Evolutionary conservation across 2,888 invertebrate species (phyloP), one percentile per base, ranked within the genome.

Genomic region (Octodonta nipae): DNA sequence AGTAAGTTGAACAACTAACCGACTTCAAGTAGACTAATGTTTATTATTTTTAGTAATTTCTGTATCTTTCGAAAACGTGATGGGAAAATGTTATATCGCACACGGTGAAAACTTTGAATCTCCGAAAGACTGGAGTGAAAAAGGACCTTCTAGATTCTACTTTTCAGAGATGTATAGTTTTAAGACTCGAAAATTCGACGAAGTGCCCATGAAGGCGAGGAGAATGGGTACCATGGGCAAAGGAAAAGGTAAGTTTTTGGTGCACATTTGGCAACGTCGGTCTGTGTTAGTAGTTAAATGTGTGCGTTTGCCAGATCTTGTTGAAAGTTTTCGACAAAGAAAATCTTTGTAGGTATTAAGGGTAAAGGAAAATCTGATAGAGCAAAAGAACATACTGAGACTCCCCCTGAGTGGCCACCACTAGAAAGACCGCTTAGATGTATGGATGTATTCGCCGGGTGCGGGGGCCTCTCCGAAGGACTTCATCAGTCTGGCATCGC

Each of bases 401-500:
- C 43, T 34, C 52, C 37, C 46, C 58, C 35, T 52, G 58, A 45
- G 14, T 58, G 56, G 53, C 63, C 63, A 6, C 38, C 47, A 7
- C 52, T 66, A 15, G 44, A 67, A 0, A 55, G 60, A 33, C 74
- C 74, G 15, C 52, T 88, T 34, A 63, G 68, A 41, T 73, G 77
- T 22, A 61, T 88, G 47, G 87, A 87, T 52, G 78, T 87, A 14
- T 88, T 88, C 58, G 83, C 86, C 39, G 87, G 87, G 0, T 86
- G 85, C 58, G 87, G 87, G 25, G 87, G 85, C 12, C 56, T 87
- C 25, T 82, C 84, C 0, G 78, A 80, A 47, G 81, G 81, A 1
- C 56, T 82, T 20, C 75, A 76, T 46, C 72, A 71, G 41, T 68
- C 82, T 4, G 81, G 80, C 1, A 58, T 78, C 3, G 71, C 77